Evolutionary conservation across 2,797 vertebrate genomes (phyloP), one percentile per base, ranked within the genome.

Genomic region (Takifugu rubripes): DNA sequence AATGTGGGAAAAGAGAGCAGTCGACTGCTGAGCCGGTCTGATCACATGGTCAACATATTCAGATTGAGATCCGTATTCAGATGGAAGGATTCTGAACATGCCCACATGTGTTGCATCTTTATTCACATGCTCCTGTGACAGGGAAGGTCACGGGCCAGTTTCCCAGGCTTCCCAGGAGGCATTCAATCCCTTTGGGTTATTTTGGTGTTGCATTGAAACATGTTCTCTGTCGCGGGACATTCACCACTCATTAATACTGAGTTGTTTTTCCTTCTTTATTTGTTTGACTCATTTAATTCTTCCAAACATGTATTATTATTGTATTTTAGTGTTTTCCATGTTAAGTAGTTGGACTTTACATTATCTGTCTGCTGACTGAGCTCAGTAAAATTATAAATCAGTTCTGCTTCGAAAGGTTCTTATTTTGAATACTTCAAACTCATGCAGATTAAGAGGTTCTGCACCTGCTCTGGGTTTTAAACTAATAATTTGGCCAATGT

Each of bases 371-470:
- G 56, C 49, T 43, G 59, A 52, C n/a, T 70, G 45, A 74, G 49
- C 50, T 72, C 48, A 86, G 84, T 84, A 79, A 49, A 86, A 84
- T 33, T 52, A 64, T 45, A 50, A 72, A n/a, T 65, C 66, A 52
- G 57, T 65, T 36, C 59, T 61, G 48, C 3, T 50, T 47, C 45
- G 3, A 59, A 67, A 59, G 49, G 60, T 44, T 44, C 43, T 44
- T 44, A 44, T 44, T 10, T 9, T 1, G 31, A 47, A 59, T 24
- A 27, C 24, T 10, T 7, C 21, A 1, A 54, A 16, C 36, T 0
- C 43, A 16, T 16, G 8, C 14, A 43, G 16, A 45, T 12, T 25
- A 44, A 47, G 25, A 57, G 33, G 45, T 25, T 53, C 25, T 36
- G 70, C 60, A 71, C 62, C 69, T 72, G 67, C 67, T 69, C 68